phyloP scores from a whole-genome alignment of 2,797 vertebrate species.

The Neosilurus mollespiculum region DNA sequence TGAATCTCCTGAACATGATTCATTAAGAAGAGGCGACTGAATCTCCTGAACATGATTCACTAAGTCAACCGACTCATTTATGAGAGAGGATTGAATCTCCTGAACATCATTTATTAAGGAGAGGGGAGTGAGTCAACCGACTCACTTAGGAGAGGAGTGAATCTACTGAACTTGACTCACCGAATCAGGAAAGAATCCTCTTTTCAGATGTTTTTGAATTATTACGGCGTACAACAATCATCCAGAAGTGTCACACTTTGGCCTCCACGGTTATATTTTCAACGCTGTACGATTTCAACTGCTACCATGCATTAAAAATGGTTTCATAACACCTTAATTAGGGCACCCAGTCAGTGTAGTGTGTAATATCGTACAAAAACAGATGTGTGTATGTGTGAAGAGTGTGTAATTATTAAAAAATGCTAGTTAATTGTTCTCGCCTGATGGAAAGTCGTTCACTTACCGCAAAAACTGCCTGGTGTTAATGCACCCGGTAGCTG shows the following conservation, averaged over 20 bases:
- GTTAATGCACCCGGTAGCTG: not conserved
- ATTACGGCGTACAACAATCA: not conserved
- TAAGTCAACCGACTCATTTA: no score
- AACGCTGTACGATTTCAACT: no score
- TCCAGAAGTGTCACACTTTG: not conserved
- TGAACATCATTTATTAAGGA: no score
- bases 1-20: no score
- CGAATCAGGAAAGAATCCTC: no score
- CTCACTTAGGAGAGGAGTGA: not conserved
- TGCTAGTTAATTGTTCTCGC: not conserved
- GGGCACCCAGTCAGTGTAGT: no score
- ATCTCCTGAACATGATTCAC: not conserved
- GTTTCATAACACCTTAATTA: not conserved
- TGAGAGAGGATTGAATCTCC: no score
- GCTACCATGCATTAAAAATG: not conserved
- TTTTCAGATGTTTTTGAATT: not conserved
- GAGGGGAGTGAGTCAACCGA: no score
- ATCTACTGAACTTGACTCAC: no score
- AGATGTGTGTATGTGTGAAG: not conserved
- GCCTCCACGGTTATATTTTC: not conserved
- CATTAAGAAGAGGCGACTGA: no score
- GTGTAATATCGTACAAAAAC: not conserved
- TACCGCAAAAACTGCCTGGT: not conserved
- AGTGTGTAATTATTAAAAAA: not conserved
- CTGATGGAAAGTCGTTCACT: not conserved